Conservation (phyloP, 2,113 vertebrate genomes). For the Odontophorus gujanensis region DNA sequence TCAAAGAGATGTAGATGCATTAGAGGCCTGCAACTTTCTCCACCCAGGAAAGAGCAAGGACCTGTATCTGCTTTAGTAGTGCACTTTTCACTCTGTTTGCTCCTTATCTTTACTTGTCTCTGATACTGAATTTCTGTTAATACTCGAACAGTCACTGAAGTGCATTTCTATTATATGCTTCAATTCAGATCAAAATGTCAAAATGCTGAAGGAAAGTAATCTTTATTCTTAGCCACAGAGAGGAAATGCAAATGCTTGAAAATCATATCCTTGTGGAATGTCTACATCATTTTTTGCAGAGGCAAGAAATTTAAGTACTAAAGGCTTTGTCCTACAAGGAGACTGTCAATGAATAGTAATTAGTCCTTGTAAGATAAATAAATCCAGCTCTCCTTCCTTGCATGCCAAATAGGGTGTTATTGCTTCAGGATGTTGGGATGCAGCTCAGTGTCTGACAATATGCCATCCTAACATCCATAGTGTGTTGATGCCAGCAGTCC, state of each 20-base stretch:
- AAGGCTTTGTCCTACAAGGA: slow-evolving; percentile 32
- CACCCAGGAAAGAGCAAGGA: not conserved
- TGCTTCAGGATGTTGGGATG: not conserved
- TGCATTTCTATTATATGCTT: not conserved
- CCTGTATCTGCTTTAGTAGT: not conserved
- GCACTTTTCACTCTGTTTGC: not conserved
- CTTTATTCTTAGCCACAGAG: slow-evolving; percentile 21
- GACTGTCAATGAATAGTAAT: slow-evolving; percentile 35
- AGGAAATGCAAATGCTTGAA: not conserved
- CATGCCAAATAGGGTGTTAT: not conserved
- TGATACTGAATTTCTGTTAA: not conserved
- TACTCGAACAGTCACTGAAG: not conserved
- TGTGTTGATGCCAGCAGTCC: not conserved
- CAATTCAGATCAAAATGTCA: slow-evolving; percentile 13
- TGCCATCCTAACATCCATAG: not conserved
- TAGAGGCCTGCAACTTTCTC: not conserved
- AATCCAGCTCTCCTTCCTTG: not conserved
- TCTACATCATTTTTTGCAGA: not conserved
- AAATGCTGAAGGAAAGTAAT: not conserved
- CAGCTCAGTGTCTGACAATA: not conserved
- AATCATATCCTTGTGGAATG: slow-evolving; percentile 9
- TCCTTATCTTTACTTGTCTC: not conserved
- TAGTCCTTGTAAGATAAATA: slow-evolving; percentile 11
- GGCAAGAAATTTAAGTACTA: not conserved
- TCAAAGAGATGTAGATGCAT: not conserved